Evolutionary conservation across 2,888 invertebrate species (phyloP), one percentile per base, ranked within the genome.

Genomic region (Meta bourneti): DNA sequence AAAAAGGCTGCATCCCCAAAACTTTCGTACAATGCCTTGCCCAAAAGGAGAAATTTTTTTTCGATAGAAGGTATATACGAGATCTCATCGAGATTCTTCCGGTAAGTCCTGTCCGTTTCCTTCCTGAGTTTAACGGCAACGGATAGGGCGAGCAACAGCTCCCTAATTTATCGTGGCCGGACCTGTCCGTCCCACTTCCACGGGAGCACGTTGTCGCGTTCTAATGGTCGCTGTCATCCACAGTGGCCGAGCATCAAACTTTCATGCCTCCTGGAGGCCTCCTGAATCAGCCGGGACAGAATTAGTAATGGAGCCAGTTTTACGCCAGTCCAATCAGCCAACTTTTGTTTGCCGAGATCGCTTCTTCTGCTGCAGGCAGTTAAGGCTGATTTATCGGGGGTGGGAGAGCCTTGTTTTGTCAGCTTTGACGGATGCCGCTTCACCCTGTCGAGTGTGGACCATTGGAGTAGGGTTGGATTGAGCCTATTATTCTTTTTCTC

Each of bases 151-250:
- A 34, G 86, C 87, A 89, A 89, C 82, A 89, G 77, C 49, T 16
- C 11, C 49, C 77, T 82, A 82, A 89, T 89, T 89, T 89, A 89
- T 84, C 19, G 82, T 72, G 71, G 61, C 72, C 89, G 54, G 71
- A 82, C 34, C 81, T 91, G 91, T 91, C 91, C 71, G 19, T 20
- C 72, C 82, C 83, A 88, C 87, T 91, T 87, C 78, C 51, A n/a
- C 48, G 48, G 78, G 52, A 61, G 7, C 82, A 49, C 81, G 91
- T 72, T 87, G 87, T 87, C 87, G 83, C 83, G 83, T 82, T 79
- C 87, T 87, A 87, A 91, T 87, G 87, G 83, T 72, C 83, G 82
- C 91, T 91, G 91, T 91, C 91, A 91, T 91, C 91, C 83, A 19
- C 91, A 91, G 87, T 34, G 87, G 82, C 70, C 87, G 75, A 54